phyloP scores from a whole-genome alignment of 2,113 vertebrate species.

The Hippopotamus amphibius region DNA sequence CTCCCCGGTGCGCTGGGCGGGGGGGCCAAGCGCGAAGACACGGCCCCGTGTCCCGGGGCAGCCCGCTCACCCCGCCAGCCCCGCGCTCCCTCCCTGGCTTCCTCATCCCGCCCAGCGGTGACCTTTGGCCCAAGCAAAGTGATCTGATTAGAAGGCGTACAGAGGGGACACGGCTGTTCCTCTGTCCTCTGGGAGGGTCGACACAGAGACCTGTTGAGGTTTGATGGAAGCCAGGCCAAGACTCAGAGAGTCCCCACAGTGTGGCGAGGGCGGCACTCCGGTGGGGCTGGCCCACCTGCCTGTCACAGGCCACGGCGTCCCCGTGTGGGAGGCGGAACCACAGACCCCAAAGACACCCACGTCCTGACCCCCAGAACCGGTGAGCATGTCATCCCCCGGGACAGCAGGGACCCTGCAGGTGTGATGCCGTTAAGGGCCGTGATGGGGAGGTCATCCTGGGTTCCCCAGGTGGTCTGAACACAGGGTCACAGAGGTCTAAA shows the following conservation, averaged over 20 bases:
- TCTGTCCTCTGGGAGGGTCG: background rate
- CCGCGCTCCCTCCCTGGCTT: background rate
- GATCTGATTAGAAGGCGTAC: background rate
- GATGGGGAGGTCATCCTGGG: background rate
- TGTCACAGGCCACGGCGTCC: background rate
- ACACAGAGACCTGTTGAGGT: too few species aligned
- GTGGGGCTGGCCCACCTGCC: rapidly evolving
- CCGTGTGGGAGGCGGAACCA: too few species aligned
- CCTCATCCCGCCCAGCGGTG: background rate
- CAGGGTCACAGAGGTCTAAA: background rate
- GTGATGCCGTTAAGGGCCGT: background rate
- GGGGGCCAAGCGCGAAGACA: background rate
- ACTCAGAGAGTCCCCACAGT: background rate
- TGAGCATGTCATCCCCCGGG: too few species aligned
- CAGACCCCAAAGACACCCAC: rapidly evolving
- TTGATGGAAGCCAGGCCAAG: background rate
- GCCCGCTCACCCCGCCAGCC: rapidly evolving
- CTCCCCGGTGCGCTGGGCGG: background rate
- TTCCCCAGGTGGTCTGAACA: background rate
- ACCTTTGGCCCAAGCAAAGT: background rate
- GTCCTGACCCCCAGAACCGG: background rate
- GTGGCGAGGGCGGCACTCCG: rapidly evolving
- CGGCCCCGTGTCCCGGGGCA: background rate
- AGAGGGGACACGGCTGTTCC: background rate
- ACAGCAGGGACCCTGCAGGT: too few species aligned